These are phyloP conservation scores for Reinhardtius hippoglossoides DNA, from an alignment of 2,113 vertebrate species.

Conservation along the genomic window DNA sequence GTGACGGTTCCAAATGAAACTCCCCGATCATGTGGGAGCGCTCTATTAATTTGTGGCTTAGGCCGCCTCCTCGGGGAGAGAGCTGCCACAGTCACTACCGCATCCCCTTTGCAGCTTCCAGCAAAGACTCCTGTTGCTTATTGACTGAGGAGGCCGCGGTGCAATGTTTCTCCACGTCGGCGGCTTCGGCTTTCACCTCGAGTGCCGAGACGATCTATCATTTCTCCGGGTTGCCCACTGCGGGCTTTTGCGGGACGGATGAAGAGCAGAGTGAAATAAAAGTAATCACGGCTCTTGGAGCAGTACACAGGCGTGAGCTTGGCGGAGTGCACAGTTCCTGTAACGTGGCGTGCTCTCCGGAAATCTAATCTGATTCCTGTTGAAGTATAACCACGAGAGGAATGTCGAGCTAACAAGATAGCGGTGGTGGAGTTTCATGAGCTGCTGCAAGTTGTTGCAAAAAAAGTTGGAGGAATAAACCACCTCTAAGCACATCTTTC, in stretches of 20 bases:
- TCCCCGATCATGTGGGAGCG: conserved; percentile 67
- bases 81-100: conserved; percentile 45
- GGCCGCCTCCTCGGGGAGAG: conserved; percentile 67
- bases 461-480: conserved; percentile 3
- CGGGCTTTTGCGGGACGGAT: conserved; percentile 51
- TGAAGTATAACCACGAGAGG: conserved; percentile 17
- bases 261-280: conserved; percentile 71
- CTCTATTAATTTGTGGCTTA: conserved; percentile 79
- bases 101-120: conserved; percentile 45
- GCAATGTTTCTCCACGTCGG: conserved; percentile 56
- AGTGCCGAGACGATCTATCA: conserved; percentile 67
- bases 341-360: conserved; percentile 29
- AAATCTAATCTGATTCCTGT: conserved; percentile 58
- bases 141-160: conserved; percentile 55
- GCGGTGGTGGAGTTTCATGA: background rate
- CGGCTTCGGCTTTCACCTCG: conserved; percentile 40
- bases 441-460: background rate
- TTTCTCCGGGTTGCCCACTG: conserved; percentile 41
- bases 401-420: conserved; percentile 33
- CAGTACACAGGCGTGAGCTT: conserved; percentile 6
- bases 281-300: conserved; percentile 64
- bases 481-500: background rate
- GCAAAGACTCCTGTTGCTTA: conserved; percentile 58
- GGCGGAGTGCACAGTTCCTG: conserved; percentile 10
- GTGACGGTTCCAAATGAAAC: conserved; percentile 79